Evolutionary conservation across 2,113 vertebrate species (phyloP), one percentile per base, ranked within the genome.

Genomic region (Notechis scutatus): DNA sequence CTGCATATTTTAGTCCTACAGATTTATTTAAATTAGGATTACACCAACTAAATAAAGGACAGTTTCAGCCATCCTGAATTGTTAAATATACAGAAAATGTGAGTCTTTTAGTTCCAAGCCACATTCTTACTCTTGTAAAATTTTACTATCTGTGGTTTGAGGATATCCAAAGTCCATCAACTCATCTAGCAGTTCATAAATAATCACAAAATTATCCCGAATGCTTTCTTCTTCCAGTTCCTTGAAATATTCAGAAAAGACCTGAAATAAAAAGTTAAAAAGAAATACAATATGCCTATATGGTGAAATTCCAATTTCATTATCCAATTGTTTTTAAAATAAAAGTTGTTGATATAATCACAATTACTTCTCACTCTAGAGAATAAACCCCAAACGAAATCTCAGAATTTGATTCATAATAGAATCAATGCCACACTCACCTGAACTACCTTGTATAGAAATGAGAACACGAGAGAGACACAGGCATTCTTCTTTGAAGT

Each of bases 81-180:
- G 55, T 61, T 47, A 26, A 90, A 7, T 8, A 61, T 42, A 81
- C 47, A 42, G 47, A 52, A 52, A 52, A 87, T 87, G 14, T 15
- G 26, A 87, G 24, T 14, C 45, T 86, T 42, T 81, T 42, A 81
- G 34, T 34, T 85, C 34, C 50, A 85, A 11, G 26, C 21, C 34
- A 26, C 11, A 29, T 93, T 98, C 99, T 98, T 96, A 99, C 99
- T 99, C 99, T 97, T 99, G 99, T 87, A 99, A 97, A 94, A 99
- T 99, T 96, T 99, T 99, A 98, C 99, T 99, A 95, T 99, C 99
- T 0, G 99, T 99, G 92, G 99, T 99, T 96, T 99, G 99, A 1
- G 99, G 99, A 93, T 99, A 99, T 47, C 99, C 99, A 69, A 99
- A 99, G 97, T 99, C 99, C 99, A 99, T 99, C 94, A 99, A 97